Percentiles rank a stretch among this genome's conserved stretches.
phyloP scores from a whole-genome alignment of 2,113 vertebrate species.

The Dasyurus viverrinus region DNA sequence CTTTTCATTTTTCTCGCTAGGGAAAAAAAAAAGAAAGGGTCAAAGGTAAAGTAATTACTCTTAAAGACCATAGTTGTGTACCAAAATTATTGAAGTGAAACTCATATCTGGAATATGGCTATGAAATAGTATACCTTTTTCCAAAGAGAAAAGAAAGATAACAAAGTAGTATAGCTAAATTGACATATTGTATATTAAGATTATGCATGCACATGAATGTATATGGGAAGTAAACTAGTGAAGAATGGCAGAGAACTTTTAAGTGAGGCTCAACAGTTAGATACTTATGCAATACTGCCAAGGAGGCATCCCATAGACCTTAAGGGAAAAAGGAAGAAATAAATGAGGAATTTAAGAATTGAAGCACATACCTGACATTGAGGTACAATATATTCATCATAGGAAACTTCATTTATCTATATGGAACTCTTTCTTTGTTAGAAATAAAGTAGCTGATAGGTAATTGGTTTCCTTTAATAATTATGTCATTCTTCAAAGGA shows the following conservation, averaged over 20 bases:
- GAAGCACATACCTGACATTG: not conserved
- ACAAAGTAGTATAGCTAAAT: not conserved
- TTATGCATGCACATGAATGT: not conserved
- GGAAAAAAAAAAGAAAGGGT: not conserved
- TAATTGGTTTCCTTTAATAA: not conserved
- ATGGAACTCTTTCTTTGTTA: not conserved
- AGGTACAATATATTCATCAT: not conserved
- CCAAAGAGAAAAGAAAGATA: not conserved
- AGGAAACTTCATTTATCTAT: not conserved
- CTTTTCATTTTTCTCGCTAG: not conserved
- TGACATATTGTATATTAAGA: not conserved
- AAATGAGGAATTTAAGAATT: not conserved
- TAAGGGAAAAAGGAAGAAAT: not conserved
- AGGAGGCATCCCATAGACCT: not conserved
- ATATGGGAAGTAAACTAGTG: not conserved
- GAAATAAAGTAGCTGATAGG: not conserved
- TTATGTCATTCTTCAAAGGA: not conserved
- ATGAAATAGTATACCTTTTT: not conserved
- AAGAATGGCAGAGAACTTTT: not conserved
- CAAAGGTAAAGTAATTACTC: not conserved
- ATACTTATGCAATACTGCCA: not conserved
- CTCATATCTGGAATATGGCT: not conserved
- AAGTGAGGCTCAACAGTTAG: not conserved
- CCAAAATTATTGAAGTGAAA: not conserved
- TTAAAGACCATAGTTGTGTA: not conserved